phyloP scores from a whole-genome alignment of 2,113 vertebrate species.

The Chaetodon trifascialis region DNA sequence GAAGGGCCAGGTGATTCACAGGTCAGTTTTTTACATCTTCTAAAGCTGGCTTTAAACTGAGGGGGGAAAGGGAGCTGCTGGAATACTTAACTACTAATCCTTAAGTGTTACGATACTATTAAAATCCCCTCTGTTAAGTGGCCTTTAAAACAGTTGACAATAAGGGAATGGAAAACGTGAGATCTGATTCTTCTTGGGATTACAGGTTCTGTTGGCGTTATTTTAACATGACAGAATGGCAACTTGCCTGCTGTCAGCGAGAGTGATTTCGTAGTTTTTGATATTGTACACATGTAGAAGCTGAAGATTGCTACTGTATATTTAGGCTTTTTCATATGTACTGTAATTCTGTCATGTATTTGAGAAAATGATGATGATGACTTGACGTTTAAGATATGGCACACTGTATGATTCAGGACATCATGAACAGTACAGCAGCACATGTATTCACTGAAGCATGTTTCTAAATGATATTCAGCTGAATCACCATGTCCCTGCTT shows the following conservation, averaged over 20 bases:
- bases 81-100: slow-evolving; percentile 73
- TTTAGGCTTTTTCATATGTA: background rate
- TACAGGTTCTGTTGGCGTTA: slow-evolving; percentile 12
- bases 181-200: slow-evolving; percentile 33
- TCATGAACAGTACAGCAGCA: background rate
- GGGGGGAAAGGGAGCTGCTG: slow-evolving; percentile 62
- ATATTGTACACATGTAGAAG: background rate
- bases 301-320: slow-evolving; percentile 3
- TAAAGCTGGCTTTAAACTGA: slow-evolving; percentile 66
- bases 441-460: background rate
- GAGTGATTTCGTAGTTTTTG: background rate
- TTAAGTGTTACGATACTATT: slow-evolving; percentile 66
- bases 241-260: background rate
- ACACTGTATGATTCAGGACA: background rate
- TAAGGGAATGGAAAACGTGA: slow-evolving; percentile 47
- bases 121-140: slow-evolving; percentile 61
- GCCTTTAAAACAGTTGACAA: slow-evolving; percentile 66
- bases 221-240: slow-evolving; percentile 5
- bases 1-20: slow-evolving; percentile 70
- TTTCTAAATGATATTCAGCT: background rate
- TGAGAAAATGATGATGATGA: background rate
- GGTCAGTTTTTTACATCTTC: slow-evolving; percentile 77
- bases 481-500: too few relatives aligned
- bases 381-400: too few relatives aligned
- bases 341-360: too few relatives aligned